A percentile compares a stretch with the other conserved stretches of the same genome.
Conservation (phyloP, 2,888 invertebrate species). For the Aleiodes leptofemur region DNA sequence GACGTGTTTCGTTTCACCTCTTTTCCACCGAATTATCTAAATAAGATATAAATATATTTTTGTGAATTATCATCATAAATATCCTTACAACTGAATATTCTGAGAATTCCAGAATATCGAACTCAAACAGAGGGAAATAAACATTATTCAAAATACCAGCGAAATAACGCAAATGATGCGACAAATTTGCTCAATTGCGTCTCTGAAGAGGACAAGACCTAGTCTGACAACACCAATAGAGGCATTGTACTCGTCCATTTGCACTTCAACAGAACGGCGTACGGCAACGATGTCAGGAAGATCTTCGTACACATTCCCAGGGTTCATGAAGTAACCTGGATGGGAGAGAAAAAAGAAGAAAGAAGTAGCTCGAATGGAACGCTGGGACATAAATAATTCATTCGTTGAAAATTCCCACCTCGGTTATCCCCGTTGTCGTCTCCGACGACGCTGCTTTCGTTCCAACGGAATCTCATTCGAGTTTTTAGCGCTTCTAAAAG, state of each 20-base stretch:
- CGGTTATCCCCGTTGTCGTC: slow-evolving; percentile 6
- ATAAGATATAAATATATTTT: too few relatives aligned
- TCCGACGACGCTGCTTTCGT: slow-evolving; percentile 20
- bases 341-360: slow-evolving; percentile 12
- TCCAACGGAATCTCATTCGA: slow-evolving; percentile 33
- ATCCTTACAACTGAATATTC: too few relatives aligned
- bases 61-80: too few relatives aligned
- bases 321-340: slow-evolving; percentile 83
- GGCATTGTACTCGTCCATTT: slow-evolving; percentile 87
- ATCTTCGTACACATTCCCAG: slow-evolving; percentile 87
- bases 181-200: slow-evolving; percentile 91
- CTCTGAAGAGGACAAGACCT: slow-evolving; percentile 90
- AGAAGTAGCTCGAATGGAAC: slow-evolving; percentile 25
- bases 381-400: slow-evolving; percentile 44
- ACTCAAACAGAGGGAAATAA: not conserved
- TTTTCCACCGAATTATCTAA: too few relatives aligned
- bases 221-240: slow-evolving; percentile 86
- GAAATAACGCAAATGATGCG: slow-evolving; percentile 89
- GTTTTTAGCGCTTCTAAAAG: slow-evolving; percentile 18
- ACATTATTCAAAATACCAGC: slow-evolving; percentile 72
- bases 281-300: slow-evolving; percentile 80
- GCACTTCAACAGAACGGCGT: slow-evolving; percentile 77
- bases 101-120: too few relatives aligned
- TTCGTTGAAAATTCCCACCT: slow-evolving; percentile 33
- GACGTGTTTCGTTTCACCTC: too few relatives aligned